These are phyloP conservation scores for Sinocyclocheilus rhinocerous DNA, from an alignment of 2,113 vertebrate species.

Conservation along the genomic window DNA sequence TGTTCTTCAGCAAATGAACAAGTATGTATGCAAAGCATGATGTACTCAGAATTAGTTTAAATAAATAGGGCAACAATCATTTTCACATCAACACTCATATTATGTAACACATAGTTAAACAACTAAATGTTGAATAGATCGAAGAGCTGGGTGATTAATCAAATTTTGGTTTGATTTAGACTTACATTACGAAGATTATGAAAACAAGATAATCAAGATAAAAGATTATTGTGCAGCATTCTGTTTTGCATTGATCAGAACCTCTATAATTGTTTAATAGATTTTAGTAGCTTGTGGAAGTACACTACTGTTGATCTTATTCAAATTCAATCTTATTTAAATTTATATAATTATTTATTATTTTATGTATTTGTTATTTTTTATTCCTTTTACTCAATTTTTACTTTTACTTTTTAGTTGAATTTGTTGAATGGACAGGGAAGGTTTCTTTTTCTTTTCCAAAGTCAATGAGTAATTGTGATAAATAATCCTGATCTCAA, in stretches of 20 bases:
- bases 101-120: background rate
- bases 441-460: background rate
- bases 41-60: background rate
- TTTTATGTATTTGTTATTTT: no score
- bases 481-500: background rate
- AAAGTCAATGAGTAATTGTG: background rate
- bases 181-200: background rate
- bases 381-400: no score
- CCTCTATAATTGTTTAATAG: no score
- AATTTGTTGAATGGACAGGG: no score
- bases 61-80: background rate
- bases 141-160: background rate
- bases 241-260: background rate
- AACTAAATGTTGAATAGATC: background rate
- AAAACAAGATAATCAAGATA: background rate
- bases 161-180: background rate
- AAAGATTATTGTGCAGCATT: background rate
- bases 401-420: no score
- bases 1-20: slow-evolving; percentile 47
- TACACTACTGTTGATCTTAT: background rate
- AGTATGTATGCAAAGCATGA: background rate
- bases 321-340: background rate
- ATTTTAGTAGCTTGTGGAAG: background rate
- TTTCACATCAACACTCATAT: background rate
- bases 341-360: background rate